A percentile compares a stretch with the other conserved stretches of the same genome.
These are phyloP conservation scores for Mustelus asterias DNA, from an alignment of 2,113 vertebrate species.

Conservation along the genomic window DNA sequence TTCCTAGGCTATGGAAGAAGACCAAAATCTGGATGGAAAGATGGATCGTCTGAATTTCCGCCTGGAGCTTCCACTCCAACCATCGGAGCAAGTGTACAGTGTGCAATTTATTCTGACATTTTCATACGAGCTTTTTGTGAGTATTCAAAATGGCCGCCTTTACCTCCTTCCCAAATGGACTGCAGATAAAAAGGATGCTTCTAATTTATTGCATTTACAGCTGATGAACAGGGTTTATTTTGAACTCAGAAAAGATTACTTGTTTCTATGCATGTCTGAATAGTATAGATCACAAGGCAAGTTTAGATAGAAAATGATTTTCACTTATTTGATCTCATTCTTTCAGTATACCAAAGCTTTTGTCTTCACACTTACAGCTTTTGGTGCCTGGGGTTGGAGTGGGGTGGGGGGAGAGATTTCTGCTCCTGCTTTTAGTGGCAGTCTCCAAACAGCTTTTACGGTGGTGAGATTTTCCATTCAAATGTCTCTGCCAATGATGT, in stretches of 20 bases:
- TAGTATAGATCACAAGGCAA: background rate
- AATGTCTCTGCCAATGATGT: too few species aligned
- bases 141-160: slow-evolving; percentile 42
- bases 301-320: background rate
- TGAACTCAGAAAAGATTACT: background rate
- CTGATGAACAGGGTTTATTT: background rate
- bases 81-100: slow-evolving; percentile 69
- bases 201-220: background rate
- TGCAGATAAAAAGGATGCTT: background rate
- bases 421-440: too few species aligned
- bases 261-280: background rate
- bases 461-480: too few species aligned
- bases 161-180: background rate
- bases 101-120: slow-evolving; percentile 86
- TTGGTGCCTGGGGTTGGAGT: background rate
- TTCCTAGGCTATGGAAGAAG: slow-evolving; percentile 77
- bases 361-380: background rate
- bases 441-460: too few species aligned
- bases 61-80: slow-evolving; percentile 71
- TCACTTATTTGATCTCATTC: background rate
- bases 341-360: background rate
- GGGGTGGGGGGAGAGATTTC: too few species aligned
- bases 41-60: slow-evolving; percentile 66
- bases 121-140: slow-evolving; percentile 81
- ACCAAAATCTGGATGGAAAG: slow-evolving; percentile 83